Evolutionary conservation across 2,888 invertebrate genomes (phyloP).

Genomic region (Ptychoptera albimana): DNA sequence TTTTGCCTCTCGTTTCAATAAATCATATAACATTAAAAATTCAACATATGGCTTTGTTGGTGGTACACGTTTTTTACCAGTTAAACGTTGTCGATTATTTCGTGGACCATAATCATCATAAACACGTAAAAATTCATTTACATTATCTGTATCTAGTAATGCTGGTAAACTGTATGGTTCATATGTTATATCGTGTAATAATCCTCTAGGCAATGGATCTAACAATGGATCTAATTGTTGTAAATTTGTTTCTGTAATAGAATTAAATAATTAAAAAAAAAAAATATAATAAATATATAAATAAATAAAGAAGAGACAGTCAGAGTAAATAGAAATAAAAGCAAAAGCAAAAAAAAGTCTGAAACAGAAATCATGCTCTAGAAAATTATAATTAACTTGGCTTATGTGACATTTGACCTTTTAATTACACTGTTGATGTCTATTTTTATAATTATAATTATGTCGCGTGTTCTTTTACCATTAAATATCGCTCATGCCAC

Average conservation of each 20-base stretch:
- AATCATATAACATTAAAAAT: conserved; percentile 28
- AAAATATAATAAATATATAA: neutral
- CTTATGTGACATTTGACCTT: too few relatives aligned
- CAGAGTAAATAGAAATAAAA: too few relatives aligned
- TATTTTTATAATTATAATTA: too few relatives aligned
- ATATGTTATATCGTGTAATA: conserved; percentile 24
- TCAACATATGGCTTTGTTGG: conserved; percentile 30
- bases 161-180: conserved; percentile 16
- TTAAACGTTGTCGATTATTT: conserved; percentile 15
- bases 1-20: conserved; percentile 30
- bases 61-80: conserved; percentile 28
- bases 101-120: conserved; percentile 21
- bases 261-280: conserved; percentile 8
- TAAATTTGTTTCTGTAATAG: conserved; percentile 3
- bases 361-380: neutral
- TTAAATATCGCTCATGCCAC: too few relatives aligned
- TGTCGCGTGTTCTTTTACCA: too few relatives aligned
- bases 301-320: neutral
- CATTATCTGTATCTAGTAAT: conserved; percentile 21
- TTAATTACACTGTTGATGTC: too few relatives aligned
- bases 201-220: conserved; percentile 21
- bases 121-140: conserved; percentile 26
- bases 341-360: neutral
- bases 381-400: too few relatives aligned
- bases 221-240: conserved; percentile 13